Evolutionary conservation across 2,113 vertebrate genomes (phyloP).

Genomic region (Pomatorhinus ruficollis): DNA sequence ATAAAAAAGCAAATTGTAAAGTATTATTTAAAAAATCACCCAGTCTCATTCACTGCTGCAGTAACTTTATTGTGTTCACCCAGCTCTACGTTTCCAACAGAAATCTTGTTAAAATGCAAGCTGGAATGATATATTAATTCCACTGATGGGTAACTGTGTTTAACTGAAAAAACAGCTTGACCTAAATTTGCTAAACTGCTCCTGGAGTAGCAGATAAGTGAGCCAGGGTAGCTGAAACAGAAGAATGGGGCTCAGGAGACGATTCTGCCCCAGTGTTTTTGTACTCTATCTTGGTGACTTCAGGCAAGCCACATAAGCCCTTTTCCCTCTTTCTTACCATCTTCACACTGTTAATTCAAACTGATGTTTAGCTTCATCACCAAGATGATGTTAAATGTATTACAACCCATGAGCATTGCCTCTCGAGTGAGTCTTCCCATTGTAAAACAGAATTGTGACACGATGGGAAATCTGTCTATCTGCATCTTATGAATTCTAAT

Average conservation of each 20-base stretch:
- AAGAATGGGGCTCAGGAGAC: not conserved
- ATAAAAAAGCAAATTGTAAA: not conserved
- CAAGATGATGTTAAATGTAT: not conserved
- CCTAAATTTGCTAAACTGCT: slow-evolving; percentile 8
- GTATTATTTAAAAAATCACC: not conserved
- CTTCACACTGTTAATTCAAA: not conserved
- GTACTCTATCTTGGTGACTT: not conserved
- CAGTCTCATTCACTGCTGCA: not conserved
- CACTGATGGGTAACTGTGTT: not conserved
- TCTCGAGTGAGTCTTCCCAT: rapidly evolving
- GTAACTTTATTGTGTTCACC: not conserved
- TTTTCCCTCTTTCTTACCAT: not conserved
- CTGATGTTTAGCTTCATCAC: not conserved
- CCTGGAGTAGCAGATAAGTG: not conserved
- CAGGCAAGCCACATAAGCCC: not conserved
- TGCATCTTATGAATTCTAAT: not conserved
- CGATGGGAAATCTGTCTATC: not conserved
- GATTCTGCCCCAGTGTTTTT: not conserved
- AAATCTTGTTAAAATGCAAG: slow-evolving; percentile 1
- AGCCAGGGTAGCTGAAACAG: not conserved
- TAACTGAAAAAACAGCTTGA: not conserved
- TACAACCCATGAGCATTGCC: not conserved
- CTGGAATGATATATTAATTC: not conserved
- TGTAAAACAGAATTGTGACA: not conserved
- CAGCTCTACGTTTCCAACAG: not conserved